These are phyloP conservation scores for Paramormyrops kingsleyae DNA, from an alignment of 2,113 vertebrate species.

Conservation along the genomic window DNA sequence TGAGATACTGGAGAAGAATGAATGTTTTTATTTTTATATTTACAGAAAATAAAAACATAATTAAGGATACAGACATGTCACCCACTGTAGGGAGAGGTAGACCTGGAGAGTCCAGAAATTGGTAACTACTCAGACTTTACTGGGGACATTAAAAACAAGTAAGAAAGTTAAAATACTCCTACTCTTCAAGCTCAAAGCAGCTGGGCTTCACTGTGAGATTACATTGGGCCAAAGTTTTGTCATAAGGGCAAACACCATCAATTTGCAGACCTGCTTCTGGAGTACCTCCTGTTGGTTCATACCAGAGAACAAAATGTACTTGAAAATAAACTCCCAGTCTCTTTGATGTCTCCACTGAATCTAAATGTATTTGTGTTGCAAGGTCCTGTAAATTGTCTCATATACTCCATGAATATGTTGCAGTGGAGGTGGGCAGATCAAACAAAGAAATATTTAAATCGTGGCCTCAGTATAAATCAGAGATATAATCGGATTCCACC, in stretches of 20 bases:
- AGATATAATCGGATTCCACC: slow-evolving; percentile 38
- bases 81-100: background rate
- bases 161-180: background rate
- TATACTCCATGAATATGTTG: slow-evolving; percentile 42
- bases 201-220: background rate
- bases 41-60: background rate
- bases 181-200: background rate
- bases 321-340: slow-evolving; percentile 63
- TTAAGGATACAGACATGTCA: background rate
- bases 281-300: background rate
- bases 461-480: slow-evolving; percentile 41
- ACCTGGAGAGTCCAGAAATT: background rate
- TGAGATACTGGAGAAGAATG: background rate
- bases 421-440: slow-evolving; percentile 42
- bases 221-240: background rate
- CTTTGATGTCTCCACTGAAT: slow-evolving; percentile 68
- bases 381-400: slow-evolving; percentile 60
- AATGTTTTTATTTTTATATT: background rate
- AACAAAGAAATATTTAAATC: slow-evolving; percentile 46
- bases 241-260: background rate
- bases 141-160: background rate
- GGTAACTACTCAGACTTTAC: background rate
- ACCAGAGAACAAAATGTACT: slow-evolving; percentile 61
- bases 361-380: slow-evolving; percentile 63
- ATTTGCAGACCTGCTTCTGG: background rate